Base-by-base conservation (phyloP, 2,797 vertebrate genomes). In the Gephyroberyx darwinii region DNA sequence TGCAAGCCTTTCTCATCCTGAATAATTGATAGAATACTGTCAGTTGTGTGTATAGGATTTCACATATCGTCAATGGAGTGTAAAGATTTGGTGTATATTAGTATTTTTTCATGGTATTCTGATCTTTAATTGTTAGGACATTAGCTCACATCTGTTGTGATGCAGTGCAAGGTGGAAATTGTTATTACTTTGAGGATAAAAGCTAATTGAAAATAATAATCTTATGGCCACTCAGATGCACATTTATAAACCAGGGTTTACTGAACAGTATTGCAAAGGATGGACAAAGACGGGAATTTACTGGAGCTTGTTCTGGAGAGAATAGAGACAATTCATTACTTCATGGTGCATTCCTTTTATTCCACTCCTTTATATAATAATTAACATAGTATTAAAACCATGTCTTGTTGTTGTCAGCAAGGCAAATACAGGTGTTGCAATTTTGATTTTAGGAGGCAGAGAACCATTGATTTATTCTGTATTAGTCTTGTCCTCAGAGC, bases 21-120 rank as follows among this genome's bases (percentile, higher is more conserved):
- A 91, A 91, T 91, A 88, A 90, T 89, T 89, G 74, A 92, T 88
- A 54, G 69, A 80, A 83, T 70, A 48, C 79, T 83, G 84, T 85
- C 88, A 84, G 76, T 59, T 74, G 81, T 78, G 78, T 85, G 81
- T 70, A 82, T 80, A 75, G 56, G 56, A 82, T 90, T 88, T 86
- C 83, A 86, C 78, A 71, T 82, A 78, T 80, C 80, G 57, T 73
- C 71, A 69, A 62, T 55, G 26, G 70, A 85, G 79, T 75, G 75
- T 68, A 84, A 70, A 81, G 61, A 71, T 70, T 83, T 81, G 69
- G 54, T 37, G 2, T 43, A 39, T 72, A 58, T 78, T 82, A 53
- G 78, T 58, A 58, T 75, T 72, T 5, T 83, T 87, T 82, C 79
- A 83, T 81, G 74, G 74, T 63, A 78, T 63, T 70, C 61, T 81